Percentiles rank a stretch among this genome's conserved stretches.
These are phyloP conservation scores for Drosophila littoralis DNA, from an alignment of 1,140 invertebrate species.

Conservation along the genomic window DNA sequence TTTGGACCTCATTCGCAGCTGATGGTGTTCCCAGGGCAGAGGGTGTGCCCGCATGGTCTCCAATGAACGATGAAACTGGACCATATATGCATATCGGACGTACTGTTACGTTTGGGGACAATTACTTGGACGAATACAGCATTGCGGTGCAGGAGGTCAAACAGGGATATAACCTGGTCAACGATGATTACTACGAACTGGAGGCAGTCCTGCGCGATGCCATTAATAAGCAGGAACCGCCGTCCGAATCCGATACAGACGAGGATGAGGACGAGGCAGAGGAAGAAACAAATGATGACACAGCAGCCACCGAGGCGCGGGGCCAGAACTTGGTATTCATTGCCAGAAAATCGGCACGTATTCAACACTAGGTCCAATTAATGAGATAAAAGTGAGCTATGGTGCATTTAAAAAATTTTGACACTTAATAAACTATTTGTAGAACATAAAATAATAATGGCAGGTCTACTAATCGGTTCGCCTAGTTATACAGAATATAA, in stretches of 20 bases:
- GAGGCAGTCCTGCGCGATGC: slow-evolving; percentile 48
- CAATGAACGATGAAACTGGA: slow-evolving; percentile 73
- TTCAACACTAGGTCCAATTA: slow-evolving; percentile 1
- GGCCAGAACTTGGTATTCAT: slow-evolving; percentile 70
- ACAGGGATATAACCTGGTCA: slow-evolving; percentile 69
- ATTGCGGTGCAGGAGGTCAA: slow-evolving; percentile 64
- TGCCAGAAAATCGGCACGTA: slow-evolving; percentile 59
- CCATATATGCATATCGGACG: slow-evolving; percentile 76
- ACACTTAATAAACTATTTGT: neutral
- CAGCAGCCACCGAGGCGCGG: slow-evolving; percentile 40
- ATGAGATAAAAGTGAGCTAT: neutral
- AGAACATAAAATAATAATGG: neutral
- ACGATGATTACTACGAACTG: slow-evolving; percentile 76
- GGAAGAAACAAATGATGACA: slow-evolving; percentile 28
- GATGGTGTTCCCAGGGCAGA: slow-evolving; percentile 64
- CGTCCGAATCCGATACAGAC: neutral
- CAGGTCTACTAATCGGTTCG: too few species aligned
- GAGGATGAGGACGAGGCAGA: slow-evolving; percentile 32
- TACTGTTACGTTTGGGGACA: slow-evolving; percentile 65
- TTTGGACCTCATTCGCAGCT: slow-evolving; percentile 79
- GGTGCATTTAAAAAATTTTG: neutral
- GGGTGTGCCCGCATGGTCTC: slow-evolving; percentile 63
- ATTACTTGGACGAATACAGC: slow-evolving; percentile 76
- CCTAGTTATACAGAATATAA: too few species aligned
- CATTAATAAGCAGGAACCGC: slow-evolving; percentile 18